Evolutionary conservation across 2,797 vertebrate species (phyloP).

Genomic region (Myotis vivesi): DNA sequence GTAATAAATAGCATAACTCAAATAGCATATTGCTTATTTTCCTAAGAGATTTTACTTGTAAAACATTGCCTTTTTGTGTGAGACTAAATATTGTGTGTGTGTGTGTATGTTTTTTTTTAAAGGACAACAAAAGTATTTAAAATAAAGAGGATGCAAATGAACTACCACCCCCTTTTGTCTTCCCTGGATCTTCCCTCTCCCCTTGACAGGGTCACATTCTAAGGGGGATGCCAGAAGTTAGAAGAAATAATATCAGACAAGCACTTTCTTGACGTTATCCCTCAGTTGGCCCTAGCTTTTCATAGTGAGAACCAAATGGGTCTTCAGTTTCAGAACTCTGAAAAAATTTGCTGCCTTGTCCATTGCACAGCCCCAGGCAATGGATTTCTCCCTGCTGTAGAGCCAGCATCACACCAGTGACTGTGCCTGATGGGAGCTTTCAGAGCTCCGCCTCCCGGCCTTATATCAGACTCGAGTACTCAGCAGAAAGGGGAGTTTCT

Average conservation of each 20-base stretch:
- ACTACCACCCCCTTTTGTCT: not conserved
- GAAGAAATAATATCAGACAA: not conserved
- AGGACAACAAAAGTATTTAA: not conserved
- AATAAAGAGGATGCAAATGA: not conserved
- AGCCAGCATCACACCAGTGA: not conserved
- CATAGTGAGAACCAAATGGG: not conserved
- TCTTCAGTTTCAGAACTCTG: not conserved
- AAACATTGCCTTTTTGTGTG: not conserved
- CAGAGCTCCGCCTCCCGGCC: accelerated
- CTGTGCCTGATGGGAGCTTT: not conserved
- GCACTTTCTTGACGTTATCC: not conserved
- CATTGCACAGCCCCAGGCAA: not conserved
- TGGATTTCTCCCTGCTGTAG: not conserved
- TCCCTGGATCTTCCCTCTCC: not conserved
- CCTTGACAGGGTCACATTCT: not conserved
- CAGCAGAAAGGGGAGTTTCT: not conserved
- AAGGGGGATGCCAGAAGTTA: not conserved
- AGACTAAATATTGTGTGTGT: not conserved
- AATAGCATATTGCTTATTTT: conserved; percentile 17
- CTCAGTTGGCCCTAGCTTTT: not conserved
- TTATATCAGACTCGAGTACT: not conserved
- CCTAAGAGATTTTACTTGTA: not conserved
- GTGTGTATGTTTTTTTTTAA: not conserved
- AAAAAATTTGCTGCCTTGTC: not conserved
- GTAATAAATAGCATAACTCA: conserved; percentile 36